phyloP scores from a whole-genome alignment of 1,140 invertebrate species.

The Hermetia illucens region DNA sequence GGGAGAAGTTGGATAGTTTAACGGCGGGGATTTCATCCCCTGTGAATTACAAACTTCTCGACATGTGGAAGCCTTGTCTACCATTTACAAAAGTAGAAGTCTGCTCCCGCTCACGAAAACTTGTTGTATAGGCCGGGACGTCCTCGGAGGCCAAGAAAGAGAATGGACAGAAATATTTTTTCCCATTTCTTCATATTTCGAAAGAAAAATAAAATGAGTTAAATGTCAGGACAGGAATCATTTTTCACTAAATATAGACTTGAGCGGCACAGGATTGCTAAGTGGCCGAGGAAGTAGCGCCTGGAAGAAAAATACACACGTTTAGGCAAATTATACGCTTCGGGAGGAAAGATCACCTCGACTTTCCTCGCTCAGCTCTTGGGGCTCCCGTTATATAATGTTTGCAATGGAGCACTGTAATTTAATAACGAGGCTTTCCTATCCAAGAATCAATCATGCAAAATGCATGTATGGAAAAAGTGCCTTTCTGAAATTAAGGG shows the following conservation, averaged over 20 bases:
- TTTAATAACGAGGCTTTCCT: not conserved
- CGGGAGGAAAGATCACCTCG: not conserved
- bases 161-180: no score
- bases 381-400: not conserved
- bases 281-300: not conserved
- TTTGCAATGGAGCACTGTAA: not conserved
- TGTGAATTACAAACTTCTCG: no score
- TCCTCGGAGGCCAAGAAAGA: not conserved
- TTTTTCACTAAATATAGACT: not conserved
- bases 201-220: not conserved
- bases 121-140: not conserved
- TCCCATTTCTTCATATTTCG: no score
- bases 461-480: not conserved
- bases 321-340: constrained; percentile 4
- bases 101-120: no score
- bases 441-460: not conserved
- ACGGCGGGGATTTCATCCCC: not conserved
- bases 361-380: not conserved
- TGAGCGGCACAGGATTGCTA: not conserved
- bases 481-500: not conserved
- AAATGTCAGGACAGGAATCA: not conserved
- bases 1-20: not conserved
- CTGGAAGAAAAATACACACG: constrained; percentile 1
- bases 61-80: no score
- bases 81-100: no score